Conservation (phyloP, 2,113 vertebrate genomes). For the Apaloderma vittatum region DNA sequence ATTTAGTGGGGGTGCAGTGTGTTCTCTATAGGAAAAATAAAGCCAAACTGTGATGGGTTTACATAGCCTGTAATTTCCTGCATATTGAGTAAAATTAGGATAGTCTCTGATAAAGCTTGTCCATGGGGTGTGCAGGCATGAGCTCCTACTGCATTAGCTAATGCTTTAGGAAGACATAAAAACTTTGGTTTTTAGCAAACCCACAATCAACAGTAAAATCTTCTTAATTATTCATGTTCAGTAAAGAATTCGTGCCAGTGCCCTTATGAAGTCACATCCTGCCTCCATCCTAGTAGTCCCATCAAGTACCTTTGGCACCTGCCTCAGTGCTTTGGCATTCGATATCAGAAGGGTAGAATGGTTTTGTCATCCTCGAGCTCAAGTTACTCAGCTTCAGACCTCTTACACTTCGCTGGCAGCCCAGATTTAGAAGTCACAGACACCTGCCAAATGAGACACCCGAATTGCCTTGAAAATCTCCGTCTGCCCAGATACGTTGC, state of each 20-base stretch:
- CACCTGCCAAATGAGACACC: constrained; percentile 31
- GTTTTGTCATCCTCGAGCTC: not conserved
- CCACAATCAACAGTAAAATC: constrained; percentile 50
- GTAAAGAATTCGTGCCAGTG: not conserved
- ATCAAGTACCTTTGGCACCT: constrained; percentile 13
- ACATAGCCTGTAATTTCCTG: constrained; percentile 42
- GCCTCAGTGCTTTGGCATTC: not conserved
- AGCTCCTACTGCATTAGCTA: constrained; percentile 36
- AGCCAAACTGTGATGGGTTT: constrained; percentile 29
- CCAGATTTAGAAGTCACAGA: not conserved
- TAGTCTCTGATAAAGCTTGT: constrained; percentile 12
- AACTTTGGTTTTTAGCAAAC: constrained; percentile 42
- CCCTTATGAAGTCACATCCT: constrained; percentile 21
- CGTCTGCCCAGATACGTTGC: not conserved
- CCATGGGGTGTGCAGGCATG: constrained; percentile 1
- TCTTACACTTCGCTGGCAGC: not conserved
- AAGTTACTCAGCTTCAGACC: constrained; percentile 28
- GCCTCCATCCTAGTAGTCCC: not conserved
- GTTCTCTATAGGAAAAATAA: not conserved
- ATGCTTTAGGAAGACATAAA: constrained; percentile 58
- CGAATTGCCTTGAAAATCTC: not conserved
- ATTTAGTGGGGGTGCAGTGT: not conserved
- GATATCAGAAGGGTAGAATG: not conserved
- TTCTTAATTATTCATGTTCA: constrained; percentile 64
- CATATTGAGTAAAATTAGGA: constrained; percentile 11